These are phyloP conservation scores for Aix galericulata DNA, from an alignment of 2,113 vertebrate species.

Conservation along the genomic window DNA sequence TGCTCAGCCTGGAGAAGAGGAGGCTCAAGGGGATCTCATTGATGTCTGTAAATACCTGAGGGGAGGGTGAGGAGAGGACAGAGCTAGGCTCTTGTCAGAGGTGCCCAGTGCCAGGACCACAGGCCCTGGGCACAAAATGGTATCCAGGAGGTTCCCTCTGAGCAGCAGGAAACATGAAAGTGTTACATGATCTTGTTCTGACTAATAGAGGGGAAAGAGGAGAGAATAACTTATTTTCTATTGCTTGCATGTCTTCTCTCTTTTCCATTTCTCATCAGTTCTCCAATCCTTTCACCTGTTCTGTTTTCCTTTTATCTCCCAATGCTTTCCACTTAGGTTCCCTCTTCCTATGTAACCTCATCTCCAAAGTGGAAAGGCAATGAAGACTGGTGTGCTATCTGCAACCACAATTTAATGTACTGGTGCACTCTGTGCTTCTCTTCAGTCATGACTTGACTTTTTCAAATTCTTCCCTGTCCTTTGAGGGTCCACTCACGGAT, in stretches of 20 bases:
- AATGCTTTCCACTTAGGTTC: background rate
- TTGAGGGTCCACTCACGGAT: background rate
- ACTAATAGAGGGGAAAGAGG: background rate
- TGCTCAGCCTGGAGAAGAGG: background rate
- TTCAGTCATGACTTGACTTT: background rate
- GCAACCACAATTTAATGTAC: background rate
- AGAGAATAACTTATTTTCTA: background rate
- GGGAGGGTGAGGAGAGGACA: too few relatives aligned
- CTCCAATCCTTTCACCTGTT: background rate
- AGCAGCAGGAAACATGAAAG: background rate
- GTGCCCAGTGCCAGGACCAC: background rate
- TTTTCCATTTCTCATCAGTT: background rate
- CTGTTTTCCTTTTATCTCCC: background rate
- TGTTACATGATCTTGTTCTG: background rate
- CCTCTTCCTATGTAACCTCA: background rate
- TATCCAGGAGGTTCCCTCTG: background rate
- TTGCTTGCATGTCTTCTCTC: background rate
- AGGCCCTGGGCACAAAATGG: background rate
- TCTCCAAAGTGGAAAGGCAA: background rate
- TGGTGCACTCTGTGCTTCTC: background rate
- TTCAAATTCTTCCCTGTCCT: background rate
- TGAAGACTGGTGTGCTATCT: accelerated
- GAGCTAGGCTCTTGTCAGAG: background rate
- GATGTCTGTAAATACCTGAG: background rate
- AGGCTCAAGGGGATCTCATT: background rate